Percentiles rank a stretch among this genome's conserved stretches.
These are phyloP conservation scores for Stenopsyche tienmushanensis DNA, from an alignment of 1,140 invertebrate species.

Conservation along the genomic window DNA sequence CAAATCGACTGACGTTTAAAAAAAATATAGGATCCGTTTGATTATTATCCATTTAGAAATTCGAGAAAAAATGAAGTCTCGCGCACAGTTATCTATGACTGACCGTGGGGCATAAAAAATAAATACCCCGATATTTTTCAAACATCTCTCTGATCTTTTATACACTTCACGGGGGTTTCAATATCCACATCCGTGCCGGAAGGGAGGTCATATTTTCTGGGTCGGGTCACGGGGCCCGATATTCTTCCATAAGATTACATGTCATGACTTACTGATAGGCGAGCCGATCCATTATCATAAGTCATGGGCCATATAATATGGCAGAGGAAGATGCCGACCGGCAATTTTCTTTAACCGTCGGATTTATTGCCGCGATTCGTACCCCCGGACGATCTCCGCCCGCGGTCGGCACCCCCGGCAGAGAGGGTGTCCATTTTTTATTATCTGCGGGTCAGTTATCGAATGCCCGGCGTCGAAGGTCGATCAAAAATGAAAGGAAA, in stretches of 20 bases:
- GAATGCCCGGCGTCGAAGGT: neutral
- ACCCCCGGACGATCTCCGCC: neutral
- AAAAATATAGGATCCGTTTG: neutral
- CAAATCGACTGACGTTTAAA: slow-evolving; percentile 7
- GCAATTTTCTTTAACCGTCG: slow-evolving; percentile 39
- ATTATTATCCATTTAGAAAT: too few species aligned
- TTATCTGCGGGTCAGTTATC: slow-evolving; percentile 14
- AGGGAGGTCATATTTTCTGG: slow-evolving; percentile 39
- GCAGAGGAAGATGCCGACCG: slow-evolving; percentile 29
- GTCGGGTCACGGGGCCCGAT: slow-evolving; percentile 24
- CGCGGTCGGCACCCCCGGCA: neutral
- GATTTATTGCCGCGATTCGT: slow-evolving; percentile 32
- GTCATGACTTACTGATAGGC: slow-evolving; percentile 41
- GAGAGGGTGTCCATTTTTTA: slow-evolving; percentile 27
- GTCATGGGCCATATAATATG: slow-evolving; percentile 37
- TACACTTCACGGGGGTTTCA: slow-evolving; percentile 4
- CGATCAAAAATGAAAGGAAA: too few species aligned
- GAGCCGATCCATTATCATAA: slow-evolving; percentile 41
- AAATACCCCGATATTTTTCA: slow-evolving; percentile 34
- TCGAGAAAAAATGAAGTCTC: too few species aligned
- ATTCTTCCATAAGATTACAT: slow-evolving; percentile 32
- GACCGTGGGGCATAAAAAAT: slow-evolving; percentile 33
- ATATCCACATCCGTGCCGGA: slow-evolving; percentile 9
- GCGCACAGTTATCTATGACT: slow-evolving; percentile 22
- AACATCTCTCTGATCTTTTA: slow-evolving; percentile 35